A percentile compares a stretch with the other conserved stretches of the same genome.
Evolutionary conservation across 53 echinoderm and acorn worm genomes (phyloP).

Genomic region (Zoroaster sp.): DNA sequence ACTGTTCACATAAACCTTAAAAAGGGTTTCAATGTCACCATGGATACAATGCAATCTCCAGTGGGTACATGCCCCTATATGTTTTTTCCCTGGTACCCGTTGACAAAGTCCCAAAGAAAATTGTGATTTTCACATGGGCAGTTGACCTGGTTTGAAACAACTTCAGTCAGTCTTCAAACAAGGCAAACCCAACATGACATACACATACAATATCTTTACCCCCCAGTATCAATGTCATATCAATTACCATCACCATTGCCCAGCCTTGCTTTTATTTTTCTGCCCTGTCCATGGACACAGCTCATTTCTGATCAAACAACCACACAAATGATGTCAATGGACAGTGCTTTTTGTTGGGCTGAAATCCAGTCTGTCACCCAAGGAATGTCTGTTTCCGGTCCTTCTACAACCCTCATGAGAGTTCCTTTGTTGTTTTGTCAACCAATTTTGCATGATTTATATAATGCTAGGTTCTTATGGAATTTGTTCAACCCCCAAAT

Average conservation of each 20-base stretch:
- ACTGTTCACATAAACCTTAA: too few relatives aligned
- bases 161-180: background rate
- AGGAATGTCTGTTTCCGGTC: slow-evolving; percentile 50
- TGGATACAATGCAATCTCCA: too few relatives aligned
- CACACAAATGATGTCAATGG: slow-evolving; percentile 4
- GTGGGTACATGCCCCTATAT: too few relatives aligned
- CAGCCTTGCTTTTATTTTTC: background rate
- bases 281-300: background rate
- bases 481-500: background rate
- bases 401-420: background rate
- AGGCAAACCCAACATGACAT: background rate
- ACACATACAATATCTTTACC: background rate
- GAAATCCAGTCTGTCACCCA: slow-evolving; percentile 30
- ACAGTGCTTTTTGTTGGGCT: background rate
- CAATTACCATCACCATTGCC: background rate
- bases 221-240: background rate
- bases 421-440: background rate
- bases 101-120: too few relatives aligned
- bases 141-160: background rate
- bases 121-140: too few relatives aligned
- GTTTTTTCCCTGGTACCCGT: too few relatives aligned
- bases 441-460: background rate
- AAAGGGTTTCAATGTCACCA: too few relatives aligned
- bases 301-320: background rate
- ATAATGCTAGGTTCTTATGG: background rate